These are phyloP conservation scores for Pelochelys cantorii DNA, from an alignment of 2,797 vertebrate genomes.

Conservation along the genomic window DNA sequence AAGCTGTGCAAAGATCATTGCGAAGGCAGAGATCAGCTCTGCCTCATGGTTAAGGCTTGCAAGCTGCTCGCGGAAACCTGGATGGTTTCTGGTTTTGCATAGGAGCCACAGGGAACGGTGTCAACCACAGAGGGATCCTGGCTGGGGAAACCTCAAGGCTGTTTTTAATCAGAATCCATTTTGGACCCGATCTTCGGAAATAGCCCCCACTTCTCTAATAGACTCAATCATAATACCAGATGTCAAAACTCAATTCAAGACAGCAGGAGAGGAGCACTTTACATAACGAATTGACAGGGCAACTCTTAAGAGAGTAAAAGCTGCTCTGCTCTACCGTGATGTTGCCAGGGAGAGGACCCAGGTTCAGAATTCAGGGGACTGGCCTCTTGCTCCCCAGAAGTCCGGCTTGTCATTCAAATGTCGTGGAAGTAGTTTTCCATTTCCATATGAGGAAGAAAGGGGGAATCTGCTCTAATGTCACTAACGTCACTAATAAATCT, in stretches of 20 bases:
- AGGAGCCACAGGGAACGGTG: constrained; percentile 24
- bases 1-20: background rate
- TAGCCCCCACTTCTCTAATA: background rate
- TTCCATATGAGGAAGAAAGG: background rate
- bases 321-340: background rate
- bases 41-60: background rate
- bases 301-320: background rate
- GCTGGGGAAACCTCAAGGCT: background rate
- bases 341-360: background rate
- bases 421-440: background rate
- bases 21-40: background rate
- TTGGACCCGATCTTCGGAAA: background rate
- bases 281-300: background rate
- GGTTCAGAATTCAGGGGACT: background rate
- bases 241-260: background rate
- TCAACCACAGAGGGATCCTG: background rate
- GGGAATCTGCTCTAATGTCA: background rate
- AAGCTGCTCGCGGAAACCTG: background rate
- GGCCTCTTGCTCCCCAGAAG: background rate
- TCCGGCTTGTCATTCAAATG: background rate
- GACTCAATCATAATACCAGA: background rate
- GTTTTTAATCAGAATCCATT: background rate
- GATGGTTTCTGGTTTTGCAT: background rate
- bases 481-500: too few relatives aligned
- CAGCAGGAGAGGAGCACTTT: background rate